phyloP scores from a whole-genome alignment of 1,140 invertebrate species.

The Pachyrhynchus sulphureomaculatus region DNA sequence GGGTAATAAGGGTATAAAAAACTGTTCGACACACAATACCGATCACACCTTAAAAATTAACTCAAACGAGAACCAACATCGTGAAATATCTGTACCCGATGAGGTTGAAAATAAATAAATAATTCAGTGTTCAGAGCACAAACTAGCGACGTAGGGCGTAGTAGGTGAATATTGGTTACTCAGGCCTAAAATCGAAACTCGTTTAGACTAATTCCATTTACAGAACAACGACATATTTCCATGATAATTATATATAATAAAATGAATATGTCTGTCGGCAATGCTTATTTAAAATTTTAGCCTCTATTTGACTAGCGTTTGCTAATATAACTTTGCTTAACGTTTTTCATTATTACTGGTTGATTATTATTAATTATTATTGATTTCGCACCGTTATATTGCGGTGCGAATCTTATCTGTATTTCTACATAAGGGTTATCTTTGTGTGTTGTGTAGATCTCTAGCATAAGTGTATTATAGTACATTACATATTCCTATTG shows the following conservation, averaged over 20 bases:
- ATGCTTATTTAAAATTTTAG: slow-evolving; percentile 51
- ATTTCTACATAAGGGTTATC: slow-evolving; percentile 50
- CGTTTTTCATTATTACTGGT: slow-evolving; percentile 40
- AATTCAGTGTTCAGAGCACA: slow-evolving; percentile 42
- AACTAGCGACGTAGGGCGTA: slow-evolving; percentile 43
- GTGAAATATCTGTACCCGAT: slow-evolving; percentile 9
- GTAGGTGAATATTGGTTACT: slow-evolving; percentile 46
- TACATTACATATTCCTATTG: slow-evolving; percentile 51
- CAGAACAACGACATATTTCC: slow-evolving; percentile 53
- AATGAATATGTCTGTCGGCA: slow-evolving; percentile 48
- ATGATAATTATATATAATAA: slow-evolving; percentile 43
- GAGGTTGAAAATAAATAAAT: slow-evolving; percentile 8
- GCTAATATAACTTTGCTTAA: slow-evolving; percentile 40
- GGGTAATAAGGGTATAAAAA: no score
- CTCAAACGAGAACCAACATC: no score
- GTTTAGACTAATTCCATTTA: slow-evolving; percentile 52
- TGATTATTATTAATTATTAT: slow-evolving; percentile 41
- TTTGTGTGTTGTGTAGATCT: slow-evolving; percentile 54
- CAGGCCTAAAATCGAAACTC: slow-evolving; percentile 53
- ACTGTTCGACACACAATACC: no score
- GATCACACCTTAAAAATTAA: no score
- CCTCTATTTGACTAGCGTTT: slow-evolving; percentile 50
- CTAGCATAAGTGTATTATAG: slow-evolving; percentile 53
- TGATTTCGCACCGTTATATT: slow-evolving; percentile 33
- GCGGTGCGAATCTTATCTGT: slow-evolving; percentile 36